Base-by-base conservation (phyloP, 2,888 invertebrate genomes). In the Philereme transversata region DNA sequence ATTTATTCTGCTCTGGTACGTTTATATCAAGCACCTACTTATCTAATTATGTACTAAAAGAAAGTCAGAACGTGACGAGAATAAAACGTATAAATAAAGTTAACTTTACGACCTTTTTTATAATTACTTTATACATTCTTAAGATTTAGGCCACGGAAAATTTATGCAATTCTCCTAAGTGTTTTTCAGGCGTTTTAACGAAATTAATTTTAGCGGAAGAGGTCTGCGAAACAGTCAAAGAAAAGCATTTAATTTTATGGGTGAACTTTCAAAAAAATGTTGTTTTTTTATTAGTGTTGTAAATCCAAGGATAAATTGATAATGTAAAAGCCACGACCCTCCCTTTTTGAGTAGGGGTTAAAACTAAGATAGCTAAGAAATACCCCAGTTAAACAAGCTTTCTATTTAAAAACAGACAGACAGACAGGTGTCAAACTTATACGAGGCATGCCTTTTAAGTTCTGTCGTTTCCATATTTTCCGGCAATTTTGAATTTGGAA, bases 61-160 rank as follows among this genome's bases (percentile, higher is more conserved):
- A 74, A 76, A 79, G 74, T 67, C 68, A 61, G 70, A 67, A 83
- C 86, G 85, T 85, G 87, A 78, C 77, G 64, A 56, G 83, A 86
- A 84, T 87, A 72, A 77, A 78, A 68, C 62, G 68, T 69, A 65
- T 73, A 72, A 80, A 79, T 83, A 81, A 78, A 85, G 87, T 86
- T 81, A 84, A 78, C 77, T 75, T 77, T 66, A 71, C 71, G 71
- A 74, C 76, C 76, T 71, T 77, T 67, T 79, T 77, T 76, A 66
- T 81, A 83, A 84, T 85, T 80, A 82, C 73, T 77, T 79, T 60
- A 65, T 63, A 51, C 54, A 51, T 51, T 53, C 63, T 67, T 65
- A 62, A 62, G 65, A 65, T 65, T 69, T 61, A 65, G 64, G 64
- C 40, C 44, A 40, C 48, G 62, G 46, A 50, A 64, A 65, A 67